These are phyloP conservation scores for Theretra japonica DNA, from an alignment of 2,888 invertebrate species.

Conservation along the genomic window DNA sequence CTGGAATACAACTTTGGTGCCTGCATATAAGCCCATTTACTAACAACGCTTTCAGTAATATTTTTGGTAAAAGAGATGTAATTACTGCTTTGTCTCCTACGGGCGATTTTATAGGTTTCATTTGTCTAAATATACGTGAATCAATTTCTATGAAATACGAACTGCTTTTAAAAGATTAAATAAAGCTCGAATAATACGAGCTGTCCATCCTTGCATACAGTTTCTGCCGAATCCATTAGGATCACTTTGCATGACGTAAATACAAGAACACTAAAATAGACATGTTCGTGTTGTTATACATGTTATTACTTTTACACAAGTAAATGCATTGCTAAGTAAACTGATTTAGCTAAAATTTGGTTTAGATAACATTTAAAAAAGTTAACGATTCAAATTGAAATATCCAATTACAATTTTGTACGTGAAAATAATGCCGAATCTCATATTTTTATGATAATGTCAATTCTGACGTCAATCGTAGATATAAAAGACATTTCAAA, in stretches of 20 bases:
- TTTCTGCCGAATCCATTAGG: slow-evolving; percentile 25
- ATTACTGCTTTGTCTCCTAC: not conserved
- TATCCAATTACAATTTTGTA: not conserved
- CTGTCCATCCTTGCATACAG: not conserved
- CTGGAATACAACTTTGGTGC: no score
- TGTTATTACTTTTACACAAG: not conserved
- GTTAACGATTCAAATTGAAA: not conserved
- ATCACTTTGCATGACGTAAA: slow-evolving; percentile 25
- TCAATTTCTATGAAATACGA: not conserved
- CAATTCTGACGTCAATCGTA: not conserved
- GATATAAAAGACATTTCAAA: not conserved
- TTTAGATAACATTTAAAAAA: not conserved
- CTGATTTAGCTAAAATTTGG: not conserved
- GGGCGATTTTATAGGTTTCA: not conserved
- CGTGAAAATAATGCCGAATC: not conserved
- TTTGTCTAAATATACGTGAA: not conserved
- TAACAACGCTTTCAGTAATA: no score
- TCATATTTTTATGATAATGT: not conserved
- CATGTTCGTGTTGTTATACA: not conserved
- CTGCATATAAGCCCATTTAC: no score
- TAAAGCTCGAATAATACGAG: not conserved
- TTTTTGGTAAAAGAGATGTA: not conserved
- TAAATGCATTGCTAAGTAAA: not conserved
- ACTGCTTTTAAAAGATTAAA: not conserved
- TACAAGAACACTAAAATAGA: slow-evolving; percentile 15